A percentile compares a stretch with the other conserved stretches of the same genome.
phyloP scores from a whole-genome alignment of 2,113 vertebrate genomes.

The Athene cunicularia region DNA sequence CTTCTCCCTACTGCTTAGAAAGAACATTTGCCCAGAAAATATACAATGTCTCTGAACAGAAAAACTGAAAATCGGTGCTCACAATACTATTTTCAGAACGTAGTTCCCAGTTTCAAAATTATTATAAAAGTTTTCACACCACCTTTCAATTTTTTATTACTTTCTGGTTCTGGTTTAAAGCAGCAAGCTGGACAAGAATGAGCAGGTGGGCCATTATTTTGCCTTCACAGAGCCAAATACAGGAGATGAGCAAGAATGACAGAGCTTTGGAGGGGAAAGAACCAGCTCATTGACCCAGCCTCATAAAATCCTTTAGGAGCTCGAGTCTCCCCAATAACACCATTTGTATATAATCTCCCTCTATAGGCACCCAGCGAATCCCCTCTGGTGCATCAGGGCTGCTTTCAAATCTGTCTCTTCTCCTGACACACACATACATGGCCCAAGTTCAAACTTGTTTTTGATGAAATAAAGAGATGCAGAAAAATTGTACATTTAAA shows the following conservation, averaged over 20 bases:
- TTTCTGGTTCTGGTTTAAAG: neutral
- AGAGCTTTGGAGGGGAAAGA: constrained; percentile 13
- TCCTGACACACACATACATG: constrained; percentile 42
- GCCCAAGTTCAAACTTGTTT: constrained; percentile 63
- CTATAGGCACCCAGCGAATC: constrained; percentile 15
- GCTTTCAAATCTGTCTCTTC: constrained; percentile 50
- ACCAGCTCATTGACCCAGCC: neutral
- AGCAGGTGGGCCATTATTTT: neutral
- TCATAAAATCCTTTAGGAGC: constrained; percentile 39
- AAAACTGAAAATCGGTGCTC: neutral
- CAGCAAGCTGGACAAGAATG: neutral
- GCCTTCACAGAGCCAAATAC: neutral
- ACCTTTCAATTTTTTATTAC: neutral
- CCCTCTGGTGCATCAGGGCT: constrained; percentile 38
- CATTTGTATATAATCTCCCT: constrained; percentile 48
- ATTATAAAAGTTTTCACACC: neutral
- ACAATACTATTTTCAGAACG: neutral
- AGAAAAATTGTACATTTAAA: constrained; percentile 59
- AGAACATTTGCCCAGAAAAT: neutral
- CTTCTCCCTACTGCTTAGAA: neutral
- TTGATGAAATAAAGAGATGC: constrained; percentile 67
- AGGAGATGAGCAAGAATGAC: neutral
- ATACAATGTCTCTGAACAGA: accelerated
- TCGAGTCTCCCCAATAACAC: neutral
- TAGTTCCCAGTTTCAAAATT: neutral